Conservation (phyloP, 2,888 invertebrate genomes). For the Cheilosia vulpina region DNA sequence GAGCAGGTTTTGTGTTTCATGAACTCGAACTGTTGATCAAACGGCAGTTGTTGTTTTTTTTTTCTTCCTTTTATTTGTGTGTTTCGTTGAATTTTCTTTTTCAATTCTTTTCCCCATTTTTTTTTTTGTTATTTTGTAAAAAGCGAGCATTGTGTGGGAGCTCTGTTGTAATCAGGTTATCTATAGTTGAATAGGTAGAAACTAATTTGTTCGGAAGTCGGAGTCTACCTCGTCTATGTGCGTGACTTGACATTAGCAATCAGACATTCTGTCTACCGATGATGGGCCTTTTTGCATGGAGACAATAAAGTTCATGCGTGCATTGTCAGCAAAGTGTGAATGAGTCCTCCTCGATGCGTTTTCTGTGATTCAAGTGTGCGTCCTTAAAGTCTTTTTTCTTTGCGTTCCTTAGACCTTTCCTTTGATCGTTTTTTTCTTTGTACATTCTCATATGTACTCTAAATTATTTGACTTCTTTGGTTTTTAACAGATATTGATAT, state of each 20-base stretch:
- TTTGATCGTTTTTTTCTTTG: too few relatives aligned
- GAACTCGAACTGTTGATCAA: slow-evolving; percentile 61
- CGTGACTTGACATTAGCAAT: slow-evolving; percentile 32
- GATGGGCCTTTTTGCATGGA: slow-evolving; percentile 22
- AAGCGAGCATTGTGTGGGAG: slow-evolving; percentile 9
- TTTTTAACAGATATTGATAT: too few relatives aligned
- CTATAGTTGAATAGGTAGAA: slow-evolving; percentile 25
- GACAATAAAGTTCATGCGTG: slow-evolving; percentile 8
- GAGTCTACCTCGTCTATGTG: neutral
- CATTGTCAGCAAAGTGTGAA: neutral
- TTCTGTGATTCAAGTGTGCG: neutral
- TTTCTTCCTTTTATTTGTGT: slow-evolving; percentile 7
- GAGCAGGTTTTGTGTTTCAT: slow-evolving; percentile 47
- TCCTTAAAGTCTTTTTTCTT: neutral
- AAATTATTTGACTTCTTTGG: too few relatives aligned
- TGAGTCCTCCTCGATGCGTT: slow-evolving; percentile 2
- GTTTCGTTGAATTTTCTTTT: slow-evolving; percentile 37
- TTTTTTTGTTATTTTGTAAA: slow-evolving; percentile 9
- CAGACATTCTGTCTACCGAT: slow-evolving; percentile 36
- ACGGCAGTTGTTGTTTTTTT: slow-evolving; percentile 17
- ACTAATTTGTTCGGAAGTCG: slow-evolving; percentile 17
- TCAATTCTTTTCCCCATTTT: slow-evolving; percentile 6
- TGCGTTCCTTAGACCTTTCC: neutral
- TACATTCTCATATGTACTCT: too few relatives aligned
- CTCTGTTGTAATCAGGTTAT: slow-evolving; percentile 43